Percentiles rank a stretch among this genome's conserved stretches.
Evolutionary conservation across 1,140 invertebrate species (phyloP).

Genomic region (Meloidogyne floridensis): DNA sequence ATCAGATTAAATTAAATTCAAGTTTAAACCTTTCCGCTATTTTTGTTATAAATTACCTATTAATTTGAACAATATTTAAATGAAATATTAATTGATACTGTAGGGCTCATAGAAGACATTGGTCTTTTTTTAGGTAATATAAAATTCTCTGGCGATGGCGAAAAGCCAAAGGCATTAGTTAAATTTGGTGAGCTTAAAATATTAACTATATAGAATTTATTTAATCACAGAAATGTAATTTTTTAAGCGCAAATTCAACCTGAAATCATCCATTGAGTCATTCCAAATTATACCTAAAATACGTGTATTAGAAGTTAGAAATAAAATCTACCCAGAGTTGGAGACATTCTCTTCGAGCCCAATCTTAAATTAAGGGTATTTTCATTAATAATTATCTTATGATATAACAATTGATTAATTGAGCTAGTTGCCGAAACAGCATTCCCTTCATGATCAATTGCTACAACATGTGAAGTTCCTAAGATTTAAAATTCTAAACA

Average conservation of each 20-base stretch:
- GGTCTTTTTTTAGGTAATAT: constrained; percentile 80
- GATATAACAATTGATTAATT: constrained; percentile 72
- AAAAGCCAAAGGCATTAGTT: constrained; percentile 77
- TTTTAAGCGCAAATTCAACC: background rate
- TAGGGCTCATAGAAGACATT: constrained; percentile 84
- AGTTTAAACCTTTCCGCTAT: constrained; percentile 72
- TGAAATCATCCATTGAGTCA: constrained; percentile 90
- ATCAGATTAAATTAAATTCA: background rate
- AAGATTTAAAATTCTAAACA: too few species aligned
- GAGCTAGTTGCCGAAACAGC: constrained; percentile 88
- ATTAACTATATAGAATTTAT: background rate
- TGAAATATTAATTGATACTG: constrained; percentile 54
- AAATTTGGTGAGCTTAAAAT: constrained; percentile 58
- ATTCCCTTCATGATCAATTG: constrained; percentile 83
- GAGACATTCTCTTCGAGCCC: constrained; percentile 70
- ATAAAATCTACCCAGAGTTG: constrained; percentile 71
- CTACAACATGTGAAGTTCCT: constrained; percentile 86
- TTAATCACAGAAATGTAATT: background rate
- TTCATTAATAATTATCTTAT: constrained; percentile 14
- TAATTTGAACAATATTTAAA: background rate
- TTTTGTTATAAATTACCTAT: constrained; percentile 75
- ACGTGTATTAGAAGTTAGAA: background rate
- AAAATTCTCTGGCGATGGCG: constrained; percentile 76
- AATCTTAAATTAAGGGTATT: constrained; percentile 71
- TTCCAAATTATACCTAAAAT: constrained; percentile 79